phyloP scores from a whole-genome alignment of 1,140 invertebrate species.

The Proctacanthus coquilletti region DNA sequence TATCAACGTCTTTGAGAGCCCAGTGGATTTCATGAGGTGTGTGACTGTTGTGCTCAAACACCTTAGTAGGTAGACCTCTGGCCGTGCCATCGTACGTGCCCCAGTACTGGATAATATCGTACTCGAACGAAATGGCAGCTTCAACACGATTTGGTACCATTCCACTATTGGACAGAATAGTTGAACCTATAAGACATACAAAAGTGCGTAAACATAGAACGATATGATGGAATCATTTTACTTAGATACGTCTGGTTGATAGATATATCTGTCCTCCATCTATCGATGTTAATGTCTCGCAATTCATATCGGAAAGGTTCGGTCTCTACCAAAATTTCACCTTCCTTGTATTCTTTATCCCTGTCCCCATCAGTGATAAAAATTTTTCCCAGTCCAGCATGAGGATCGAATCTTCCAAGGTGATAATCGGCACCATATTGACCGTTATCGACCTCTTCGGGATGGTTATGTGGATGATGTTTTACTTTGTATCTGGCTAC shows the following conservation, averaged over 20 bases:
- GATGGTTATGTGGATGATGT: too few relatives aligned
- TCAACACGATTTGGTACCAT: slow-evolving; percentile 38
- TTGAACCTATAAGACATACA: slow-evolving; percentile 29
- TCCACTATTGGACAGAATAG: slow-evolving; percentile 44
- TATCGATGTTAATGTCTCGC: slow-evolving; percentile 43
- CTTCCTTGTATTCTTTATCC: slow-evolving; percentile 40
- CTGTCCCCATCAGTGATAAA: slow-evolving; percentile 45
- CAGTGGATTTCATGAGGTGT: slow-evolving; percentile 44
- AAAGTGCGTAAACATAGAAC: not conserved
- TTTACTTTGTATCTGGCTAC: slow-evolving; percentile 33
- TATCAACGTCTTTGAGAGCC: slow-evolving; percentile 43
- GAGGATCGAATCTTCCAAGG: slow-evolving; percentile 48
- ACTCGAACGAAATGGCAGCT: slow-evolving; percentile 51
- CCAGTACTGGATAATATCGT: slow-evolving; percentile 54
- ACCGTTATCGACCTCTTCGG: slow-evolving; percentile 14
- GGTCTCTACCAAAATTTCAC: slow-evolving; percentile 60
- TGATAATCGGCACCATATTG: slow-evolving; percentile 28
- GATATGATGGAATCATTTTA: too few relatives aligned
- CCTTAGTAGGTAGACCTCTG: slow-evolving; percentile 52
- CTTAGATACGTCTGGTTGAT: slow-evolving; percentile 36
- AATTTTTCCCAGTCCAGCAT: slow-evolving; percentile 46
- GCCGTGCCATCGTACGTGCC: slow-evolving; percentile 59
- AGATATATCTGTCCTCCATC: slow-evolving; percentile 36
- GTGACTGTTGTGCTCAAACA: slow-evolving; percentile 40
- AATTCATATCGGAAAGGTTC: slow-evolving; percentile 62